phyloP scores from a whole-genome alignment of 2,888 invertebrate species.

The Netelia fuscicornis region DNA sequence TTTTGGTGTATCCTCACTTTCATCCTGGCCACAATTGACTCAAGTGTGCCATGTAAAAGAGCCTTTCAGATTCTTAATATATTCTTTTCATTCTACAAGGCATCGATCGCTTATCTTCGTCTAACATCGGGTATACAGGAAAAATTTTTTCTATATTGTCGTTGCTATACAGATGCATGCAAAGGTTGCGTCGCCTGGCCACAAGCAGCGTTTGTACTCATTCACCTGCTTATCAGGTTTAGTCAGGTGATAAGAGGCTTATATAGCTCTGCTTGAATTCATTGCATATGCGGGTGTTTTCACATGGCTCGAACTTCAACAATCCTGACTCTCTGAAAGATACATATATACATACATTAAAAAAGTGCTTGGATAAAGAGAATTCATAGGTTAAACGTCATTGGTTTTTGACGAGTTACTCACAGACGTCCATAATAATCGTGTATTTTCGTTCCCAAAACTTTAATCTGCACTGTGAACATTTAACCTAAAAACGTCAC shows the following conservation, averaged over 20 bases:
- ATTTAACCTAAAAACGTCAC: too few species aligned
- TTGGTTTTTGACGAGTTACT: background rate
- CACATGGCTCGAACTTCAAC: background rate
- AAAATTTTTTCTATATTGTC: slow-evolving; percentile 5
- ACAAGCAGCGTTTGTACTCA: background rate
- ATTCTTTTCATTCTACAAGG: background rate
- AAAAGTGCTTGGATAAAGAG: slow-evolving; percentile 3
- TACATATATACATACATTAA: background rate
- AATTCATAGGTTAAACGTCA: background rate
- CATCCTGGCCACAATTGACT: background rate
- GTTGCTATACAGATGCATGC: background rate
- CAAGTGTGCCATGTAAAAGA: background rate
- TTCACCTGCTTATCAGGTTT: slow-evolving; percentile 42
- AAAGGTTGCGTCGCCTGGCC: background rate
- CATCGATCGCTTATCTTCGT: background rate
- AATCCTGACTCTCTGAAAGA: slow-evolving; percentile 3
- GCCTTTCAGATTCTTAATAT: background rate
- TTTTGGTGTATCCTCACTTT: background rate
- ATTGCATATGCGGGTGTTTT: background rate
- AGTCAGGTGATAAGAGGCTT: slow-evolving; percentile 39
- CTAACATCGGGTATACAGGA: background rate
- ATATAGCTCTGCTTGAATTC: background rate
- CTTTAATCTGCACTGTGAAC: too few species aligned
- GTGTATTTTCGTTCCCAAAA: too few species aligned
- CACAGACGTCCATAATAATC: too few species aligned